phyloP scores from a whole-genome alignment of 2,888 invertebrate genomes.

The Lucinisca nassula region DNA sequence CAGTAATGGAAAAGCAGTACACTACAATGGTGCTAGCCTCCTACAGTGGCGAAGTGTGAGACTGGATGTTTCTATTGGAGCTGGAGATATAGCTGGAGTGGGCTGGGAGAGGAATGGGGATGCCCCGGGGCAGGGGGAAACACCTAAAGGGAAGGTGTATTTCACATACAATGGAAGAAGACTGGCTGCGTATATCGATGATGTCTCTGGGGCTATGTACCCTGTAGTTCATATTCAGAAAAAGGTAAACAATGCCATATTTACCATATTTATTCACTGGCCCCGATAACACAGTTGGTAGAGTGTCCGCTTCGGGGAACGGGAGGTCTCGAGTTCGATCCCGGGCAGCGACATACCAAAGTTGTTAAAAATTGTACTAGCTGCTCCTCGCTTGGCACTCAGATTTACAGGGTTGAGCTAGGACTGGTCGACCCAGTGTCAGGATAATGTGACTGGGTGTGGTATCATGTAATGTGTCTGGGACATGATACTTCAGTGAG shows the following conservation, averaged over 20 bases:
- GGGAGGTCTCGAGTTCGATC: too few relatives aligned
- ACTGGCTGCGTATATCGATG: conserved; percentile 85
- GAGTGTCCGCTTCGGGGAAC: too few relatives aligned
- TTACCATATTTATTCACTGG: too few relatives aligned
- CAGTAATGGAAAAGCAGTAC: conserved; percentile 88
- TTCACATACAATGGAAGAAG: conserved; percentile 87
- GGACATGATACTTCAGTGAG: too few relatives aligned
- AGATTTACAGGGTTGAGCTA: too few relatives aligned
- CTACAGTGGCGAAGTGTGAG: conserved; percentile 87
- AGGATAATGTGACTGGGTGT: too few relatives aligned
- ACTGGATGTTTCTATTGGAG: conserved; percentile 84
- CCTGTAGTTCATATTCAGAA: conserved; percentile 88
- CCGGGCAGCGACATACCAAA: too few relatives aligned
- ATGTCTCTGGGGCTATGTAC: conserved; percentile 86
- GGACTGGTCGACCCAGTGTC: too few relatives aligned
- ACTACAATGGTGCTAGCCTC: conserved; percentile 88
- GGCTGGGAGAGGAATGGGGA: conserved; percentile 87
- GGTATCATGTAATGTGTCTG: too few relatives aligned
- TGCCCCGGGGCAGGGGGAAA: conserved; percentile 76
- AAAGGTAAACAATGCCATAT: conserved; percentile 82
- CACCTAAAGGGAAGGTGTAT: conserved; percentile 85
- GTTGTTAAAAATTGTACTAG: too few relatives aligned
- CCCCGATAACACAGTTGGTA: too few relatives aligned
- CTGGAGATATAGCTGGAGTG: conserved; percentile 87
- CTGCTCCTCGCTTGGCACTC: too few relatives aligned